Percentiles rank a stretch among this genome's conserved stretches.
These are phyloP conservation scores for Pogona vitticeps DNA, from an alignment of 2,113 vertebrate genomes.

Conservation along the genomic window DNA sequence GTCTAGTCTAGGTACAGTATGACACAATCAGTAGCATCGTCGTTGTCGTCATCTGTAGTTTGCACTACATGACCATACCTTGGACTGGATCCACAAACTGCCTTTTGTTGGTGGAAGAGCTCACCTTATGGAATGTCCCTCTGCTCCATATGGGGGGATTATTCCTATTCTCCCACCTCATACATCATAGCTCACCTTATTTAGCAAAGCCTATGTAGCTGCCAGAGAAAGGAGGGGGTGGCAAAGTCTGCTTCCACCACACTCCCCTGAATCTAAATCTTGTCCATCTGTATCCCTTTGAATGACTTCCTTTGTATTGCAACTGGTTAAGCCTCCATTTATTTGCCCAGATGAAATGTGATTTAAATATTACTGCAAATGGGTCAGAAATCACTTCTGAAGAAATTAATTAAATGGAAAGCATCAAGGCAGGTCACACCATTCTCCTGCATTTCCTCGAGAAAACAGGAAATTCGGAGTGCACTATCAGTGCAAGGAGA, in stretches of 20 bases:
- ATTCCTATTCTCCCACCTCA: neutral
- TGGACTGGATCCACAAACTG: neutral
- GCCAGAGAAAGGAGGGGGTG: neutral
- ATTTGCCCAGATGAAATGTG: slow-evolving; percentile 29
- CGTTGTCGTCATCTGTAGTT: too few species aligned
- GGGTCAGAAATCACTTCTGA: slow-evolving; percentile 28
- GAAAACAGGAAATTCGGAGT: slow-evolving; percentile 35
- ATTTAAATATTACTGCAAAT: slow-evolving; percentile 55
- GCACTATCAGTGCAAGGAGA: neutral
- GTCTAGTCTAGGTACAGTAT: too few species aligned
- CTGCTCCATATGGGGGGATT: neutral
- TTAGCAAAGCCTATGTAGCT: neutral
- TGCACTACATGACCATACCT: too few species aligned
- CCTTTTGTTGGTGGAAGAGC: neutral
- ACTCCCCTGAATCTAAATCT: neutral
- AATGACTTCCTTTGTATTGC: neutral
- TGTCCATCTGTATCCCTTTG: neutral
- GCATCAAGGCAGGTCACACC: neutral
- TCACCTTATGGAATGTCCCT: neutral
- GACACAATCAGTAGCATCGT: too few species aligned
- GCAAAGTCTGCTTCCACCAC: neutral
- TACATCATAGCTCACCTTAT: too few species aligned
- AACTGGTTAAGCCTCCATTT: neutral
- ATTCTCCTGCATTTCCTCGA: slow-evolving; percentile 36
- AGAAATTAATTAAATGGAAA: neutral